Conservation (phyloP, 23 tunicate species). For the Styela clava region DNA sequence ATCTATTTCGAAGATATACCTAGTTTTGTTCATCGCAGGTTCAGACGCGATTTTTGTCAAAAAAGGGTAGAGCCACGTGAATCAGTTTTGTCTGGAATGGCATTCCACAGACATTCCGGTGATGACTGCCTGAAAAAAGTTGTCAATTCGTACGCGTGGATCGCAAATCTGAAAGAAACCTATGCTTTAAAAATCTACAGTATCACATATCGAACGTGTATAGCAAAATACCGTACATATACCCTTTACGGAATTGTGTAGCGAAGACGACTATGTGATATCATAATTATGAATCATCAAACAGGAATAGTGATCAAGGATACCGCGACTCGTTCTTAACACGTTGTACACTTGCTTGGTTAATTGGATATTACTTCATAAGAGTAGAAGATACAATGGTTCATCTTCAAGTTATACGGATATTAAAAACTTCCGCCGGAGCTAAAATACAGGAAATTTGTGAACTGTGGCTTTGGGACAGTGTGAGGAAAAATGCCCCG, state of each 20-base stretch:
- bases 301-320: slow-evolving; percentile 1
- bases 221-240: background rate
- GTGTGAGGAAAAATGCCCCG: no score
- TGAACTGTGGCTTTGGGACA: background rate
- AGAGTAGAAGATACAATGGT: no score
- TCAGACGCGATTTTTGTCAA: background rate
- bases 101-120: background rate
- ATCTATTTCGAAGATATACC: no score
- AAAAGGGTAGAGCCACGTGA: background rate
- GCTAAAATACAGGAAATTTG: background rate
- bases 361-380: no score
- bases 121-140: background rate
- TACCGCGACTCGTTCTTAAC: background rate
- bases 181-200: background rate
- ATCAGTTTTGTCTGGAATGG: background rate
- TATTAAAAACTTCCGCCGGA: background rate
- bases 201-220: background rate
- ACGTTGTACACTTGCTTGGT: no score
- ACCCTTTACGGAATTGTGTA: background rate
- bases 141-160: no score
- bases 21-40: background rate
- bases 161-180: background rate
- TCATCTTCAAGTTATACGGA: no score
- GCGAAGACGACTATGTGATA: background rate
- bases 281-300: slow-evolving; percentile 15